phyloP scores from a whole-genome alignment of 2,888 invertebrate genomes.

The Eupithecia vulgata region DNA sequence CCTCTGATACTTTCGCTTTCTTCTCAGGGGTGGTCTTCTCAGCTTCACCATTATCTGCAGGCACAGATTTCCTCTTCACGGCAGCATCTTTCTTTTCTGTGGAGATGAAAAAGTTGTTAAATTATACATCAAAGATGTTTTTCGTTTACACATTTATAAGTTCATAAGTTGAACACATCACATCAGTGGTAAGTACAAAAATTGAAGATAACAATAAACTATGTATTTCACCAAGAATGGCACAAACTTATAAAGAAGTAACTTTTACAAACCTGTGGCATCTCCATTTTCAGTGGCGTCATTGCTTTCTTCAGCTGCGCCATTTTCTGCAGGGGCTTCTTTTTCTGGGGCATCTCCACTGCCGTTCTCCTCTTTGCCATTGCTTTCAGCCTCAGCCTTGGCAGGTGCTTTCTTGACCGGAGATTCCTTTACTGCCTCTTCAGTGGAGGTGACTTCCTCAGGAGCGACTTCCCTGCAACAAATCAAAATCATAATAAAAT shows the following conservation, averaged over 20 bases:
- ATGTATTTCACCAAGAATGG: neutral
- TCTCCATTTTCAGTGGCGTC: conserved; percentile 79
- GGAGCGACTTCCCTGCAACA: conserved; percentile 75
- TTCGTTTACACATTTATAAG: neutral
- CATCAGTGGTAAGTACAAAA: no score
- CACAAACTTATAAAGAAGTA: neutral
- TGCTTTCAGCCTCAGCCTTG: conserved; percentile 79
- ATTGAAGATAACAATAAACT: no score
- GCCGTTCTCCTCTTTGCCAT: conserved; percentile 78
- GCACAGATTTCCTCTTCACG: conserved; percentile 88
- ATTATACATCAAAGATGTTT: neutral
- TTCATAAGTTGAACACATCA: no score
- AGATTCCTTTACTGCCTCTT: conserved; percentile 71
- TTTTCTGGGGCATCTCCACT: conserved; percentile 66
- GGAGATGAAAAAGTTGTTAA: conserved; percentile 46
- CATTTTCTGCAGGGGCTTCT: conserved; percentile 72
- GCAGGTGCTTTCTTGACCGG: conserved; percentile 81
- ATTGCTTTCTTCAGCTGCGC: conserved; percentile 77
- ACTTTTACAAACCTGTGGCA: conserved; percentile 62
- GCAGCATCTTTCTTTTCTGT: conserved; percentile 80
- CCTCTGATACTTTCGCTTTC: conserved; percentile 88
- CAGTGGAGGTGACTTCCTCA: conserved; percentile 79
- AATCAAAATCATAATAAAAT: conserved; percentile 17
- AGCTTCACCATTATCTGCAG: conserved; percentile 80
- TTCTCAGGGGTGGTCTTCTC: conserved; percentile 89